Evolutionary conservation across 2,888 invertebrate species (phyloP), one percentile per base, ranked within the genome.

Genomic region (Caenorhabditis sp.): DNA sequence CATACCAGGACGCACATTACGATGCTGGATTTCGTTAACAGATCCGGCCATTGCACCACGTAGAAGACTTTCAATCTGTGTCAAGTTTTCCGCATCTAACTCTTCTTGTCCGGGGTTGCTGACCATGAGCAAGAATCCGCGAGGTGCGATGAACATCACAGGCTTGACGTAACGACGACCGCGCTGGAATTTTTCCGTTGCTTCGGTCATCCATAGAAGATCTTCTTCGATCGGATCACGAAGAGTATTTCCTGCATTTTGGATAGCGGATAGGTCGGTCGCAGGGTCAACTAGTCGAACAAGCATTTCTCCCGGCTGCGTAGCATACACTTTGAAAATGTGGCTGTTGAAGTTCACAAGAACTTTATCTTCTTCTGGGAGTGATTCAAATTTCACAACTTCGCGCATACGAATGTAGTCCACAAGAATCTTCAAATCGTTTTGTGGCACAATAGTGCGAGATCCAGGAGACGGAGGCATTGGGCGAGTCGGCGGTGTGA

Each of bases 111-210:
- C 63, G 4, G 35, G 16, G 38, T 49, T 31, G n/a, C 24, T 28
- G n/a, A 38, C 10, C 6, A 79, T 22, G 22, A 58, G 12, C 44
- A 81, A 59, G n/a, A 81, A 69, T 26, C 81, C 81, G 28, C 81
- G 74, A 6, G 81, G 81, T 14, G 81, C 26, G 0, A 81, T 31
- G 16, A 81, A 81, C 72, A 80, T 73, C 3, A 73, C 73, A 4
- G 80, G 80, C n/a, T 59, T 80, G 19, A 72, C 28, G 3, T 49
- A n/a, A 4, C 47, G 56, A 31, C 54, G 54, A n/a, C 35, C 38
- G 19, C 38, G 31, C 12, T 68, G 54, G 35, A 68, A n/a, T 8
- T 28, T 10, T 10, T 31, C 16, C 22, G 10, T 35, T 35, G 14
- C 31, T 38, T 54, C 51, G 2, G 54, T 22, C 75, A 81, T 70